Evolutionary conservation across 2,797 vertebrate species (phyloP), one percentile per base, ranked within the genome.

Genomic region (Tauraco hartlaubi): DNA sequence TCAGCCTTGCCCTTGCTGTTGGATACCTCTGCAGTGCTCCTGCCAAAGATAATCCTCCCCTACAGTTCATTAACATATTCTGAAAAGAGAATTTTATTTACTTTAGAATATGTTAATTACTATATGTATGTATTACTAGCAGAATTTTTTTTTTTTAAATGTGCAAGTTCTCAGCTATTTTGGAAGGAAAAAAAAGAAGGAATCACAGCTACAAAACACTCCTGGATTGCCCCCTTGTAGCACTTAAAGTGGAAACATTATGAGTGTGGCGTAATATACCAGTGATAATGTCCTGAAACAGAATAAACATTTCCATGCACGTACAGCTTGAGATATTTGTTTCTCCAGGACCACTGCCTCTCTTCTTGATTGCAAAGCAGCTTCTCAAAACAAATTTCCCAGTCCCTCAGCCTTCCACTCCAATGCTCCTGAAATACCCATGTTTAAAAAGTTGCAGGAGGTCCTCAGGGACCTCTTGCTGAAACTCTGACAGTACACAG

Each of bases 11-110:
- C 62, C 73, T 76, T 85, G 64, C 52, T 83, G 39, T 41, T 81
- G 71, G 73, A 84, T 59, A 81, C 43, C 59, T 88, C 79, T 66
- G 63, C 31, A 49, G 26, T 48, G 37, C 21, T 88, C 69, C 74
- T 90, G 90, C 85, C 94, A 96, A 90, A 81, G 55, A 94, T 15
- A 90, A 91, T 26, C n/a, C n/a, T 58, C n/a, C 59, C 46, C 81
- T 84, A 58, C 49, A 73, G 66, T 8, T 51, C 66, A 83, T 64
- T 33, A 92, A 81, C 46, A 35, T 37, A 56, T 23, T 78, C 51
- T 23, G 16, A 87, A 85, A 28, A 55, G 17, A 80, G 22, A 88
- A 33, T 72, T 71, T 67, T 44, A 76, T 93, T 96, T 91, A 72
- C 44, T 90, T 75, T 21, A 39, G 46, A 77, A 66, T 51, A 83